Percentiles rank a stretch among this genome's conserved stretches.
Evolutionary conservation across 2,113 vertebrate genomes (phyloP).

Genomic region (Corythoichthys intestinalis): DNA sequence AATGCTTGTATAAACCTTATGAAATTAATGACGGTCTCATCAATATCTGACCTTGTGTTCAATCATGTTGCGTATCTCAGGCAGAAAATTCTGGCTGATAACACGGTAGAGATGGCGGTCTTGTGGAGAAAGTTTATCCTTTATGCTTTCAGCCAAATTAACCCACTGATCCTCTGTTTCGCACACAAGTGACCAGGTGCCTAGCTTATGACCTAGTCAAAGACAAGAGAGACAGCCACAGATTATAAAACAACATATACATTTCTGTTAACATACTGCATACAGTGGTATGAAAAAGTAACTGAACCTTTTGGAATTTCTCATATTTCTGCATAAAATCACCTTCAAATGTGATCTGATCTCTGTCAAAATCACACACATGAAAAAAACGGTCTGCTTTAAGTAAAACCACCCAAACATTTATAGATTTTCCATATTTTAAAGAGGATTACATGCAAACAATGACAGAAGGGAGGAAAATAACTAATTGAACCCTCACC

Average conservation of each 20-base stretch:
- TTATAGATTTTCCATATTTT: too few relatives aligned
- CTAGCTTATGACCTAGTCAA: constrained; percentile 60
- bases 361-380: too few relatives aligned
- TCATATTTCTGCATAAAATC: too few relatives aligned
- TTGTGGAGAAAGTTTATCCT: constrained; percentile 85
- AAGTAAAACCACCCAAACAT: too few relatives aligned
- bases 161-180: constrained; percentile 93
- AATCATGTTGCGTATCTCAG: constrained; percentile 97
- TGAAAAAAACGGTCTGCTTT: too few relatives aligned
- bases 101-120: constrained; percentile 93
- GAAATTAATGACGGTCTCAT: not conserved
- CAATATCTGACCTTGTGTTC: constrained; percentile 85
- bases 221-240: not conserved
- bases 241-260: too few relatives aligned
- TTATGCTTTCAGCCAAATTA: constrained; percentile 88
- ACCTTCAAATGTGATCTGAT: too few relatives aligned
- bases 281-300: too few relatives aligned
- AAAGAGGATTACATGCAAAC: too few relatives aligned
- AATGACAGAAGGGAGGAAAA: too few relatives aligned
- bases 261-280: not conserved
- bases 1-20: not conserved
- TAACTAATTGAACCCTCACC: too few relatives aligned
- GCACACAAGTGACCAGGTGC: constrained; percentile 91
- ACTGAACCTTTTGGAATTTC: too few relatives aligned
- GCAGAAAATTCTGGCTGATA: constrained; percentile 95